Evolutionary conservation across 2,797 vertebrate genomes (phyloP).

Genomic region (Ambastaia sidthimunki): DNA sequence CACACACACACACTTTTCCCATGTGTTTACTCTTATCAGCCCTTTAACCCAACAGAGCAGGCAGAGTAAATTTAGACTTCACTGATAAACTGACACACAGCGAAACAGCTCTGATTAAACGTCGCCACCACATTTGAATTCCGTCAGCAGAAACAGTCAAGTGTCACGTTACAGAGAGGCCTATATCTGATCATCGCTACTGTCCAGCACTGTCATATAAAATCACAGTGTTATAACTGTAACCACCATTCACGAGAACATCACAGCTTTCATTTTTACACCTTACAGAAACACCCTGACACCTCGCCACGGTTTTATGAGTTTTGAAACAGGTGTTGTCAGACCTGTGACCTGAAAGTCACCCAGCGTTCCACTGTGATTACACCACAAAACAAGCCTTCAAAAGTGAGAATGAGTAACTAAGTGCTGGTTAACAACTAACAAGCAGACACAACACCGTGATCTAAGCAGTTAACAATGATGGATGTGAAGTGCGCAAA

Average conservation of each 20-base stretch:
- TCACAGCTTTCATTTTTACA: too few species aligned
- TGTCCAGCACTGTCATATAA: neutral
- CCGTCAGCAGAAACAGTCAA: slow-evolving; percentile 19
- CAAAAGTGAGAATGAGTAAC: neutral
- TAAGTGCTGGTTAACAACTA: neutral
- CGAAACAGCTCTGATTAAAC: slow-evolving; percentile 21
- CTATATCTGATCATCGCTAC: neutral
- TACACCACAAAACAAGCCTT: neutral
- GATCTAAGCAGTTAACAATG: neutral
- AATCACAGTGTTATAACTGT: neutral
- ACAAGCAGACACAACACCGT: neutral
- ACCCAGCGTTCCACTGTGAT: neutral
- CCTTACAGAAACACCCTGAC: too few species aligned
- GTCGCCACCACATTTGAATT: slow-evolving; percentile 7
- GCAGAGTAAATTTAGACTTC: slow-evolving; percentile 45
- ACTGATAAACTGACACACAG: slow-evolving; percentile 28
- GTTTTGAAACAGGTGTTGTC: slow-evolving; percentile 21
- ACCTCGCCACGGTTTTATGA: slow-evolving; percentile 1
- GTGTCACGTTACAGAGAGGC: too few species aligned
- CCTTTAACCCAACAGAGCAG: slow-evolving; percentile 39
- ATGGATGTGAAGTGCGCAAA: neutral
- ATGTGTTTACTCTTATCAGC: slow-evolving; percentile 41
- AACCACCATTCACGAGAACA: too few species aligned
- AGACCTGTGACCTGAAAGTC: neutral
- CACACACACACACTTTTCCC: neutral